These are phyloP conservation scores for Valencia hispanica DNA, from an alignment of 2,797 vertebrate genomes.

Conservation along the genomic window DNA sequence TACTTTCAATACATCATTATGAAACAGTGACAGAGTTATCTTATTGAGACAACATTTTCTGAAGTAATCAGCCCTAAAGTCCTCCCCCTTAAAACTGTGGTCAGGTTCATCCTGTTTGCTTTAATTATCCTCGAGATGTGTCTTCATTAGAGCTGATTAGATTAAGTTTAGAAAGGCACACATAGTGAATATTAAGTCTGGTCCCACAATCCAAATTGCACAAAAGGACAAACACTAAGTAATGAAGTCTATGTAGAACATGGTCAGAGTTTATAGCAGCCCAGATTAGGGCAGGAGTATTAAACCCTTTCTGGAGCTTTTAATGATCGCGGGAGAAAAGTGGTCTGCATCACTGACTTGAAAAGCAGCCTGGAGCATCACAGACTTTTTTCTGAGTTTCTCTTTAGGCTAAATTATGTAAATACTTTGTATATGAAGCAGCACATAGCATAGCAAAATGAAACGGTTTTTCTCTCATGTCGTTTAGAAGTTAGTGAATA, in stretches of 20 bases:
- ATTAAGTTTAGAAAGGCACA: background rate
- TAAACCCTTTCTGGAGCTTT: background rate
- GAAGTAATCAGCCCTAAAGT: background rate
- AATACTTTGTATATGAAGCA: background rate
- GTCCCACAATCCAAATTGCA: background rate
- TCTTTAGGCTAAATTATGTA: background rate
- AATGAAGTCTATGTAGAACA: background rate
- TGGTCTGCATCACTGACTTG: background rate
- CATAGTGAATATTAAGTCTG: background rate
- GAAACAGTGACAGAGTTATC: background rate
- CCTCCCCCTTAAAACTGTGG: background rate
- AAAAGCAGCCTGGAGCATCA: background rate
- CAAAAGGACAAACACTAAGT: background rate
- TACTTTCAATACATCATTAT: background rate
- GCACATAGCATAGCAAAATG: background rate
- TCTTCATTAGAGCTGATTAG: background rate
- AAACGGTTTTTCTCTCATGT: background rate
- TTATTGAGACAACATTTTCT: background rate
- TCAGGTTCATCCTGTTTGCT: conserved; percentile 1
- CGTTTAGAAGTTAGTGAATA: background rate
- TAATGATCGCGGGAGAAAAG: background rate
- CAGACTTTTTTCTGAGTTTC: background rate
- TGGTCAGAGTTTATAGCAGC: background rate
- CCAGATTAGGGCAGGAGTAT: background rate
- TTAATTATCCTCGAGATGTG: background rate